A percentile compares a stretch with the other conserved stretches of the same genome.
These are phyloP conservation scores for Grammomys dolichurus DNA, from an alignment of 2,113 vertebrate genomes.

Conservation along the genomic window DNA sequence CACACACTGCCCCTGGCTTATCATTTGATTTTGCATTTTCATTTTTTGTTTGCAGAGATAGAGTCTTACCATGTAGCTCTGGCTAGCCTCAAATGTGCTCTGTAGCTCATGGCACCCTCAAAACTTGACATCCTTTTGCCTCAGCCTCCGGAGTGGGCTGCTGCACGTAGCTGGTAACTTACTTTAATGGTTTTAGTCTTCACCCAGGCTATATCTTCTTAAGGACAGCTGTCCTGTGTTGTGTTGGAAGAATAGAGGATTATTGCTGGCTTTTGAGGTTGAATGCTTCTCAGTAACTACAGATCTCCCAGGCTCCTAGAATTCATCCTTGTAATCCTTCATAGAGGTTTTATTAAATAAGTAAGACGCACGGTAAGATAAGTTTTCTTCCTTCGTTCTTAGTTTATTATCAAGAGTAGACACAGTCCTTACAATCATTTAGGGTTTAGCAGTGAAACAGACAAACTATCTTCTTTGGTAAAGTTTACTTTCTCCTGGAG, in stretches of 20 bases:
- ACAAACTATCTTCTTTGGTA: background rate
- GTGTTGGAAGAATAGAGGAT: background rate
- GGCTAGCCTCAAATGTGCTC: background rate
- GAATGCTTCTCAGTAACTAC: background rate
- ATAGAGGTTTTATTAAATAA: constrained; percentile 40
- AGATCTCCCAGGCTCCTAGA: background rate
- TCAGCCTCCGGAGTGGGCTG: background rate
- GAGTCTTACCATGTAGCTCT: background rate
- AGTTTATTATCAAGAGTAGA: background rate
- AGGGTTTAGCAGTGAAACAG: background rate
- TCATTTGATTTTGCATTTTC: background rate
- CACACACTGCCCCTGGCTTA: background rate
- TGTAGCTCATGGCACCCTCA: background rate
- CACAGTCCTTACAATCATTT: background rate
- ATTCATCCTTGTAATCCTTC: background rate
- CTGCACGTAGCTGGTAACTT: background rate
- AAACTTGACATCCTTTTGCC: too few species aligned
- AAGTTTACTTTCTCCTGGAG: background rate
- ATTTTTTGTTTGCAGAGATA: background rate
- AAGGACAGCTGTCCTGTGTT: background rate
- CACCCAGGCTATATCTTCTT: background rate
- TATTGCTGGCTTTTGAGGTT: background rate
- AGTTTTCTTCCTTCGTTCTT: background rate
- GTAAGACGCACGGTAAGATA: background rate
- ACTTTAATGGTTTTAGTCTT: background rate